Evolutionary conservation across 1,140 invertebrate species (phyloP).

Genomic region (Leptinotarsa defecta): DNA sequence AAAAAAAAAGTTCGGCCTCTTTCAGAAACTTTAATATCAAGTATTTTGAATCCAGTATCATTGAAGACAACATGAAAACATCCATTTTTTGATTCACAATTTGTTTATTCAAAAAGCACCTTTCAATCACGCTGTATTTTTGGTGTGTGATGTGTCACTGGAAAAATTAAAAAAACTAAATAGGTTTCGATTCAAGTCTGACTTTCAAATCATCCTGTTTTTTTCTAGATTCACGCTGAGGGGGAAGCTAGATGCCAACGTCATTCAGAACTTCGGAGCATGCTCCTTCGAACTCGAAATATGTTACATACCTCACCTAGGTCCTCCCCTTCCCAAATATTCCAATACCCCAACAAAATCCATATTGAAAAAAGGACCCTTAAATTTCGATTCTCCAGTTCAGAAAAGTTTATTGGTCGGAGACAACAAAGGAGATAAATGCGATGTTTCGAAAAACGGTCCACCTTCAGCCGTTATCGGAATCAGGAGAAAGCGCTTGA

Average conservation of each 20-base stretch:
- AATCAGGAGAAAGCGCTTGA: conserved; percentile 76
- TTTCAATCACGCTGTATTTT: too few relatives aligned
- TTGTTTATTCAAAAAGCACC: too few relatives aligned
- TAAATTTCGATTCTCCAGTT: conserved; percentile 38
- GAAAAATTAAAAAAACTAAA: too few relatives aligned
- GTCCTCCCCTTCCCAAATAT: conserved; percentile 32
- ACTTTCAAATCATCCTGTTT: not conserved
- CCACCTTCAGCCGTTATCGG: conserved; percentile 60
- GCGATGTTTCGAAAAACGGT: not conserved
- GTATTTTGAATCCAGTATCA: too few relatives aligned
- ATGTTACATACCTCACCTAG: conserved; percentile 63
- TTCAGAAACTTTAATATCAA: too few relatives aligned
- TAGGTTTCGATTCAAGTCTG: too few relatives aligned
- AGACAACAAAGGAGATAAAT: not conserved
- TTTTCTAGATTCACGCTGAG: conserved; percentile 67
- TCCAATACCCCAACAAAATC: conserved; percentile 42
- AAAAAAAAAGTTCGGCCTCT: too few relatives aligned
- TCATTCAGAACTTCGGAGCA: conserved; percentile 53
- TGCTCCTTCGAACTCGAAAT: conserved; percentile 83
- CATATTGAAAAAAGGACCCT: conserved; percentile 40
- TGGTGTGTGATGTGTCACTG: too few relatives aligned
- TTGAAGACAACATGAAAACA: too few relatives aligned
- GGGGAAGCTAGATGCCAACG: conserved; percentile 61
- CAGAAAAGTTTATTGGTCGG: not conserved
- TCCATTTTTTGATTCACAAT: too few relatives aligned